Conservation (phyloP, 2,888 invertebrate species). For the Clanis bilineata region DNA sequence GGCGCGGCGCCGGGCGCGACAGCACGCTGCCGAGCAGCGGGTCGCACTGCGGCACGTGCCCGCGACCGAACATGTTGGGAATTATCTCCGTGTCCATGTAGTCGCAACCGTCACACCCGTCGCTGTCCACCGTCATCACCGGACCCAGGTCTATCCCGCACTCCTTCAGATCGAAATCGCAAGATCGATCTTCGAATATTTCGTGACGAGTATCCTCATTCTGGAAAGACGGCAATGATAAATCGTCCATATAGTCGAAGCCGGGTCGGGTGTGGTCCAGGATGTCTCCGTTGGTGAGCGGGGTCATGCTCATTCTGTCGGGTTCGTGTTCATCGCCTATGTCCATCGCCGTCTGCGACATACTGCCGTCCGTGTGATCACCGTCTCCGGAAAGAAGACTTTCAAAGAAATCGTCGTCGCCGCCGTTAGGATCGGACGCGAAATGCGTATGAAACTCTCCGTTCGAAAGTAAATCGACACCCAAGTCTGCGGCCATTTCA, state of each 20-base stretch:
- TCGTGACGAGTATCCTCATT: conserved; percentile 62
- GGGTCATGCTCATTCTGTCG: conserved; percentile 66
- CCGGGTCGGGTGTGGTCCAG: conserved; percentile 63
- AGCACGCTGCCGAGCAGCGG: conserved; percentile 87
- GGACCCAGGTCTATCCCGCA: conserved; percentile 84
- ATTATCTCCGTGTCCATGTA: conserved; percentile 71
- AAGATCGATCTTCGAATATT: conserved; percentile 54
- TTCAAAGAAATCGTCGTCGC: conserved; percentile 69
- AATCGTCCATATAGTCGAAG: conserved; percentile 73
- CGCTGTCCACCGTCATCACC: conserved; percentile 80
- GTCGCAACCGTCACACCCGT: conserved; percentile 75
- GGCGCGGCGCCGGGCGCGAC: conserved; percentile 83
- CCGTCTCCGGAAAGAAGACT: conserved; percentile 58
- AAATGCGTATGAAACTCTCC: conserved; percentile 65
- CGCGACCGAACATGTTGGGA: conserved; percentile 74
- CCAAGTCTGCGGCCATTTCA: conserved; percentile 58
- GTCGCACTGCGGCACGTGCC: conserved; percentile 83
- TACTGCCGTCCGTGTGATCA: conserved; percentile 42
- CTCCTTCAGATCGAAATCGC: conserved; percentile 83
- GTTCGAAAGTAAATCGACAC: conserved; percentile 53
- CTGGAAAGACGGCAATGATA: conserved; percentile 70
- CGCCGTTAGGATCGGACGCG: conserved; percentile 55
- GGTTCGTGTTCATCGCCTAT: conserved; percentile 55
- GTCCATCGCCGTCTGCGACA: conserved; percentile 61
- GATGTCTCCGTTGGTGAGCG: conserved; percentile 67